A percentile compares a stretch with the other conserved stretches of the same genome.
Conservation (phyloP, 2,797 vertebrate species). For the Thamnophis elegans region DNA sequence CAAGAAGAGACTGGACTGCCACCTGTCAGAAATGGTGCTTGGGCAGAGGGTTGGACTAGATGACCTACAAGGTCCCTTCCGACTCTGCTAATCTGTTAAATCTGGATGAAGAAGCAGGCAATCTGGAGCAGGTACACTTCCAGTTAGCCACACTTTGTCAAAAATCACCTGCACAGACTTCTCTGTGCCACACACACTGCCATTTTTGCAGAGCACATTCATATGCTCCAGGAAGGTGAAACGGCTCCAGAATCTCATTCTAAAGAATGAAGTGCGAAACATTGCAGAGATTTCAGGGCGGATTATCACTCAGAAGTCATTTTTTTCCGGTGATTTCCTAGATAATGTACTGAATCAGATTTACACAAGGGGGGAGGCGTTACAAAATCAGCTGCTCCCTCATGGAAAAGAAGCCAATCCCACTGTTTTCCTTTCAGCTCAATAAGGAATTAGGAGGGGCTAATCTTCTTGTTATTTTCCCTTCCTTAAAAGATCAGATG, state of each 20-base stretch:
- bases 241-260: slow-evolving; percentile 7
- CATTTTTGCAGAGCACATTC: not conserved
- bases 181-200: not conserved
- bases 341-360: rapidly evolving
- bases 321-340: not conserved
- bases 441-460: slow-evolving; percentile 9
- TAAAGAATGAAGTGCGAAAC: slow-evolving; percentile 16
- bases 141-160: not conserved
- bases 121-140: rapidly evolving
- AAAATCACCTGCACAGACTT: not conserved
- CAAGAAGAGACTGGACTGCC: too few species aligned
- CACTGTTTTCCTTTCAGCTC: slow-evolving; percentile 17
- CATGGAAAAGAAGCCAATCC: slow-evolving; percentile 10
- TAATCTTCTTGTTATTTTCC: slow-evolving; percentile 16
- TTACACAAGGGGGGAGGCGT: not conserved
- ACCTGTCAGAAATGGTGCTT: too few species aligned
- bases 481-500: not conserved
- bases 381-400: not conserved
- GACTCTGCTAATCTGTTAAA: not conserved
- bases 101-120: not conserved
- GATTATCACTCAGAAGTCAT: not conserved
- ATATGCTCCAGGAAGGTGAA: slow-evolving; percentile 9
- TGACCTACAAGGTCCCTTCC: too few species aligned
- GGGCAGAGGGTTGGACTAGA: too few species aligned
- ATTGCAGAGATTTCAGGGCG: not conserved